Percentiles rank a stretch among this genome's conserved stretches.
Evolutionary conservation across 2,113 vertebrate genomes (phyloP).

Genomic region (Pycnonotus jocosus): DNA sequence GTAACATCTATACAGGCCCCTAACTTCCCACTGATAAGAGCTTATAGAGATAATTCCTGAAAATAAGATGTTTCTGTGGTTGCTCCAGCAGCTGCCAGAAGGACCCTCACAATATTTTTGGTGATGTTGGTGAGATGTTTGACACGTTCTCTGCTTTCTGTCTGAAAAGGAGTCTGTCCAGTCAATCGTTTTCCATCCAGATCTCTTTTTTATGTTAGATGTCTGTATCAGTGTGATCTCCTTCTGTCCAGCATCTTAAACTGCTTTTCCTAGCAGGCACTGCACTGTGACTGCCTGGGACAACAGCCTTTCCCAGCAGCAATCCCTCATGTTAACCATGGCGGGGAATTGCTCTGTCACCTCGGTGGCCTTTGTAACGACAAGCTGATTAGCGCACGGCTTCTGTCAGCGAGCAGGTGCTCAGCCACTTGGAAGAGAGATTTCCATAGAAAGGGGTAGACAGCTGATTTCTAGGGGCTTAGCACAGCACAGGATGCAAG

Average conservation of each 20-base stretch:
- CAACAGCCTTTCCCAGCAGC: background rate
- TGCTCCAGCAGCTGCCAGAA: background rate
- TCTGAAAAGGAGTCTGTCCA: background rate
- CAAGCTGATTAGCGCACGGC: background rate
- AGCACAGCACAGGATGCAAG: background rate
- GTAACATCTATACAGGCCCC: background rate
- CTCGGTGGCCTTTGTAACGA: background rate
- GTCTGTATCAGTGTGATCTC: background rate
- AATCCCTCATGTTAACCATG: background rate
- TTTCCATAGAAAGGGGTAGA: background rate
- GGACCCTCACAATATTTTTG: background rate
- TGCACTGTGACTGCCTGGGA: background rate
- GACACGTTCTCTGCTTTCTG: background rate
- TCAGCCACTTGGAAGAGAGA: background rate
- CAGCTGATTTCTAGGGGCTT: background rate
- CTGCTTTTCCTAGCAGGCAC: background rate
- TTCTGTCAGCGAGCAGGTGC: background rate
- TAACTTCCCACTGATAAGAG: background rate
- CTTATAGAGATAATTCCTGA: background rate
- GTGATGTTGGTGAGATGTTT: accelerated
- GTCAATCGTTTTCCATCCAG: background rate
- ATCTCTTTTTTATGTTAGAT: background rate
- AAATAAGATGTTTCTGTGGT: background rate
- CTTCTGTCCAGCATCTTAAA: background rate
- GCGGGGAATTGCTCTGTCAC: background rate